Evolutionary conservation across 2,888 invertebrate genomes (phyloP), one percentile per base, ranked within the genome.

Genomic region (Argynnis bischoffii): DNA sequence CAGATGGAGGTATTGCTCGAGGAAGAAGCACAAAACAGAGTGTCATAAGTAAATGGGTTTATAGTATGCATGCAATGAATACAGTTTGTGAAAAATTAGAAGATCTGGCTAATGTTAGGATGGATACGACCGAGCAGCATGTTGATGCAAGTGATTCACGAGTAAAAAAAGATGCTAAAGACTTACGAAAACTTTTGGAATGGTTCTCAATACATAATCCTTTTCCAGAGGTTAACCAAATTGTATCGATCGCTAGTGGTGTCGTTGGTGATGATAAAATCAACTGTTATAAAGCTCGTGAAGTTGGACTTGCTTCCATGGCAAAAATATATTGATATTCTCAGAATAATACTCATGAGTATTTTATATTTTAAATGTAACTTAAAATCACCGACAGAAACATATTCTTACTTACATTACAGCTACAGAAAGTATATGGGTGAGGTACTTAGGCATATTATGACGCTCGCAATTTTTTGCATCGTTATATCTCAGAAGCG

Each of bases 1-100:
- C 81, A 79, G 79, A 81, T 78, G 84, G 84, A 74, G 84, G 84
- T 73, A 72, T 85, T 75, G 61, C 83, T 80, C 83, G 79, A 77
- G 83, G 84, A 11, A 75, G 83, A 80, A 82, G 84, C 81, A 83
- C 81, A 26, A 61, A 79, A 78, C 80, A 84, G 13, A 82, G 81
- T 72, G 82, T 82, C n/a, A 75, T 84, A 71, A 77, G 81, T 72
- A 84, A 82, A 80, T 83, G 82, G 81, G 77, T 81, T 75, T 78
- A 78, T 73, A 64, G 77, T 51, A 78, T 78, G 79, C 75, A 79
- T 74, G 72, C 78, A 15, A 78, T 76, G 75, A 72, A 75, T 64
- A 63, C 75, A 35, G 63, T 67, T 35, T 55, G 55, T 59, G 61
- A 81, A 48, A 59, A 66, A 71, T 76, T 80, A 47, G 78, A 83